phyloP scores from a whole-genome alignment of 2,888 invertebrate species.

The Lingula anatina region DNA sequence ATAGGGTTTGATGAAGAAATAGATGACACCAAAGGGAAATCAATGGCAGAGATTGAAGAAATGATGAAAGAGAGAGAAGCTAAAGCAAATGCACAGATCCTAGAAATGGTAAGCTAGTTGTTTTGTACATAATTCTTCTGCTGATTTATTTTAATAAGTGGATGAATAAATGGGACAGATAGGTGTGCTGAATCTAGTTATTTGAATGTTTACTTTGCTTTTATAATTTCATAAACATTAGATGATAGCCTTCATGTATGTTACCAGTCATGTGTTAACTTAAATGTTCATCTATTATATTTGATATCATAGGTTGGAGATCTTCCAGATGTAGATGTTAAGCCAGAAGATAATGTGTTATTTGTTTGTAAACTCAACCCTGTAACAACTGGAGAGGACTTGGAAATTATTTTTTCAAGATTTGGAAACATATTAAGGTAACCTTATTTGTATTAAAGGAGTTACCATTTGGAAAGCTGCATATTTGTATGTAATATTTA shows the following conservation, averaged over 20 bases:
- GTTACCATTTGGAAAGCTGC: too few relatives aligned
- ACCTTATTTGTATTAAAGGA: constrained; percentile 9
- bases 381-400: constrained; percentile 92
- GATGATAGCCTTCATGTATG: too few relatives aligned
- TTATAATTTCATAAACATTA: too few relatives aligned
- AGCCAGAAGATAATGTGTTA: constrained; percentile 96
- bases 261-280: too few relatives aligned
- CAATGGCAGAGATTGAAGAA: constrained; percentile 79
- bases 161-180: too few relatives aligned
- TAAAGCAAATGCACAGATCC: constrained; percentile 90
- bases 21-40: constrained; percentile 82
- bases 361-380: constrained; percentile 99
- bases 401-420: constrained; percentile 95
- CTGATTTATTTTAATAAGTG: background rate
- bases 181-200: too few relatives aligned
- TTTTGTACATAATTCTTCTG: constrained; percentile 1
- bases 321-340: constrained; percentile 92
- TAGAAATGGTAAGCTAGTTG: constrained; percentile 72
- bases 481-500: too few relatives aligned
- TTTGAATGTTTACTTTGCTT: too few relatives aligned
- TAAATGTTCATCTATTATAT: too few relatives aligned
- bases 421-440: constrained; percentile 83
- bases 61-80: constrained; percentile 87
- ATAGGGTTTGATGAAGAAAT: constrained; percentile 92
- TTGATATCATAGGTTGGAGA: constrained; percentile 70